Percentiles rank a stretch among this genome's conserved stretches.
Conservation (phyloP, 2,888 invertebrate species). For the Pseudococcus longispinus region DNA sequence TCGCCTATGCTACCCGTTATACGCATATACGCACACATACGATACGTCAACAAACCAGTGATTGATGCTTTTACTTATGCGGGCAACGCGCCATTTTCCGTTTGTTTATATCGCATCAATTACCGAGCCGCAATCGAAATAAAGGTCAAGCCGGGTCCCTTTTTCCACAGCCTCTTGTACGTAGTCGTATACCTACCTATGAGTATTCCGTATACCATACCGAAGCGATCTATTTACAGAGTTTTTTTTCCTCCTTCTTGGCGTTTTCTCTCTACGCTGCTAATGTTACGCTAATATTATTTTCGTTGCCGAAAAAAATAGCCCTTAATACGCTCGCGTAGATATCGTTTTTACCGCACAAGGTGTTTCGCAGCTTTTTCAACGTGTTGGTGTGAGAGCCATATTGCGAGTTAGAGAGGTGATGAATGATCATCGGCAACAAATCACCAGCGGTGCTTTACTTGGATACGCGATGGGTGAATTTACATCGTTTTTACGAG, state of each 20-base stretch:
- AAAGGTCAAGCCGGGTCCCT: conserved; percentile 11
- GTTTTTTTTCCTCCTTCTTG: background rate
- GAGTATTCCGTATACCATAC: background rate
- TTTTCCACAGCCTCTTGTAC: background rate
- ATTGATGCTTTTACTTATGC: conserved; percentile 43
- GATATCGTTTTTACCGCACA: background rate
- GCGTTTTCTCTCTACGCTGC: background rate
- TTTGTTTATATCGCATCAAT: conserved; percentile 44
- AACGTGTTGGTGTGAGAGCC: background rate
- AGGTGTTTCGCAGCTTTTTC: background rate
- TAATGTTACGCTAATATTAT: background rate
- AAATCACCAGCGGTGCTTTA: background rate
- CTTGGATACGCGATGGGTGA: too few species aligned
- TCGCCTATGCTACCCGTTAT: background rate
- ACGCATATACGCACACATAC: background rate
- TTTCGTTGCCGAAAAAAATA: background rate
- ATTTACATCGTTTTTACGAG: too few species aligned
- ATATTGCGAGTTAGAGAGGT: background rate
- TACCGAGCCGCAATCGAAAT: conserved; percentile 28
- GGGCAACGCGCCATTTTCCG: conserved; percentile 24
- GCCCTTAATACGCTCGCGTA: background rate
- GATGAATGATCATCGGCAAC: background rate
- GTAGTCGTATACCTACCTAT: background rate
- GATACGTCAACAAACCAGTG: conserved; percentile 8
- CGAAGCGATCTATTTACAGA: background rate